phyloP scores from a whole-genome alignment of 2,113 vertebrate species.

The Gadus chalcogrammus region DNA sequence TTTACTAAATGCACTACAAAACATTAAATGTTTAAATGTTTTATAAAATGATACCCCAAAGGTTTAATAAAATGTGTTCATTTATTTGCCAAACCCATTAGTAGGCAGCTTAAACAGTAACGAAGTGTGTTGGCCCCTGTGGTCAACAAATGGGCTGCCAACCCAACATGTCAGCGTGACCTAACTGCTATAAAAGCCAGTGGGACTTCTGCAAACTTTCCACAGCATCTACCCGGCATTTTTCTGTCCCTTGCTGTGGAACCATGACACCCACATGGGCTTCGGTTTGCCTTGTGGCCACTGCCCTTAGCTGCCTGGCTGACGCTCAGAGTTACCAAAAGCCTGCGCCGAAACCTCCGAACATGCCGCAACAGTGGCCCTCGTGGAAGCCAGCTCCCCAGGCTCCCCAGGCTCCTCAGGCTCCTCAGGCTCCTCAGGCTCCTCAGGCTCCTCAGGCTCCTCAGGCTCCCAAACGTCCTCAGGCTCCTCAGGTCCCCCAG shows the following conservation, averaged over 20 bases:
- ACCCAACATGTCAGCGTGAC: constrained; percentile 1
- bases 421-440: background rate
- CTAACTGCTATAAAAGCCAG: constrained; percentile 50
- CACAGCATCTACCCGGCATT: constrained; percentile 29
- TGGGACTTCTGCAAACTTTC: background rate
- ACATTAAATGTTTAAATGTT: background rate
- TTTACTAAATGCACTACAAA: background rate
- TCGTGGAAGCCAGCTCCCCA: background rate
- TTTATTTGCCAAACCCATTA: background rate
- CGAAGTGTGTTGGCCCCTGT: constrained; percentile 32
- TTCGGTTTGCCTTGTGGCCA: constrained; percentile 30
- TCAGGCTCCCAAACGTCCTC: background rate
- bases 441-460: background rate
- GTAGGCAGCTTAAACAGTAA: constrained; percentile 10
- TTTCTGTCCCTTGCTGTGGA: constrained; percentile 35
- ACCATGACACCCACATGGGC: constrained; percentile 35
- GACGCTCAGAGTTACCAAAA: constrained; percentile 18
- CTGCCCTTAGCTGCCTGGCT: constrained; percentile 22
- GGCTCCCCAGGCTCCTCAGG: background rate
- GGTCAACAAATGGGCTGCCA: constrained; percentile 25
- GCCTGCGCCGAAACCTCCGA: background rate
- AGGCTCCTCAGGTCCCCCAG: background rate
- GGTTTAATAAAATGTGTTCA: background rate
- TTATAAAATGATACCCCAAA: background rate
- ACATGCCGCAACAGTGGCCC: background rate